Percentiles rank a stretch among this genome's conserved stretches.
phyloP scores from a whole-genome alignment of 2,113 vertebrate species.

The Nothoprocta pentlandii region DNA sequence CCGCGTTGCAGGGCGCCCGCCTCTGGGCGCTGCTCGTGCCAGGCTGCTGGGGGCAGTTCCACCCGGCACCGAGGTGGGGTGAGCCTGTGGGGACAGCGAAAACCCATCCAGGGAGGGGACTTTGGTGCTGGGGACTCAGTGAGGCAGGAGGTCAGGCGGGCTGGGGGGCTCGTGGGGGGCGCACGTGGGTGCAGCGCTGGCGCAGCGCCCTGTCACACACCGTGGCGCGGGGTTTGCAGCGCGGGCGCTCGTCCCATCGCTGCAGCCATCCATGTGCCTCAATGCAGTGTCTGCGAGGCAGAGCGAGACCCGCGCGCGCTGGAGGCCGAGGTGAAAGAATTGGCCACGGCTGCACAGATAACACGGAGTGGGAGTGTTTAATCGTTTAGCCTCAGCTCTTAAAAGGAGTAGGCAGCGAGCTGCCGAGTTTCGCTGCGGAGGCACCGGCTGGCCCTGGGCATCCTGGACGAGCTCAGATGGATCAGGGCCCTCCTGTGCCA shows the following conservation, averaged over 20 bases:
- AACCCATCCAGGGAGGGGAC: background rate
- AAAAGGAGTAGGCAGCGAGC: background rate
- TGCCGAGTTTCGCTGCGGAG: background rate
- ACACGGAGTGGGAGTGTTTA: background rate
- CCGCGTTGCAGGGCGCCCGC: fast-evolving
- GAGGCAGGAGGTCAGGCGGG: background rate
- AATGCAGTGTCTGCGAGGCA: too few species aligned
- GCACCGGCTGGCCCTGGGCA: background rate
- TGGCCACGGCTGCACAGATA: background rate
- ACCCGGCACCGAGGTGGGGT: fast-evolving
- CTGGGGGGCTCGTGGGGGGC: background rate
- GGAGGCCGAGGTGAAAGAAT: background rate
- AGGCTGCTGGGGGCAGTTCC: background rate
- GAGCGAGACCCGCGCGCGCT: background rate
- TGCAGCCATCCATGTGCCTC: too few species aligned
- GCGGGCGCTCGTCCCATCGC: too few species aligned
- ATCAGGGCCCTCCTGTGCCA: background rate
- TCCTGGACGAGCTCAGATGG: background rate
- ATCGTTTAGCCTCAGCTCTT: background rate
- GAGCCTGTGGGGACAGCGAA: fast-evolving
- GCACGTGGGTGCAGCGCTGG: too few species aligned
- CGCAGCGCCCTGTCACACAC: too few species aligned
- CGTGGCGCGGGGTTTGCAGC: too few species aligned
- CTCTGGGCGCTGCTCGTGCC: background rate
- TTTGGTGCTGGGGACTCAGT: background rate